Percentiles rank a stretch among this genome's conserved stretches.
Evolutionary conservation across 2,113 vertebrate genomes (phyloP).

Genomic region (Mixornis gularis): DNA sequence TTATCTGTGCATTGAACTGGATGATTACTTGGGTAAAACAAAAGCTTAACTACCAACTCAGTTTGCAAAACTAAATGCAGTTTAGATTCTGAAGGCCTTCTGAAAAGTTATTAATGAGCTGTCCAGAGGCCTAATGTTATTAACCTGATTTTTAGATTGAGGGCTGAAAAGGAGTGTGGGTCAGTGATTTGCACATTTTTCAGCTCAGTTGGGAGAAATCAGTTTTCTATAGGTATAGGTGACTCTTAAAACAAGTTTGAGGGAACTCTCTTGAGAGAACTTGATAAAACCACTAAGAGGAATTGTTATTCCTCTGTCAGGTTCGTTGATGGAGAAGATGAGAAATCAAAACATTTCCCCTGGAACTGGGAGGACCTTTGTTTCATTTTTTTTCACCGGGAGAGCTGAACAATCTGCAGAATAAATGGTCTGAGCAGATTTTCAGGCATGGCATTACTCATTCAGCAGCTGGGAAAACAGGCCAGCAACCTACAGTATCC

Average conservation of each 20-base stretch:
- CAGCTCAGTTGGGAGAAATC: not conserved
- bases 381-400: not conserved
- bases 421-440: conserved; percentile 6
- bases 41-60: not conserved
- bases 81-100: not conserved
- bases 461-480: conserved; percentile 42
- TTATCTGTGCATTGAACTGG: not conserved
- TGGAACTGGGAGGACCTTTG: not conserved
- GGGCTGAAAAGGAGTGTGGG: not conserved
- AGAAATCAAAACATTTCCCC: not conserved
- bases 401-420: not conserved
- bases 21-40: not conserved
- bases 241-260: not conserved
- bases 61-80: not conserved
- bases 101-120: not conserved
- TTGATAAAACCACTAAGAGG: not conserved
- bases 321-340: not conserved
- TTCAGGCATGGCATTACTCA: conserved; percentile 21
- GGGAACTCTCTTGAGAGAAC: not conserved
- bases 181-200: not conserved
- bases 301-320: not conserved
- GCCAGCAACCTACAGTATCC: conserved; percentile 22
- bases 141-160: not conserved
- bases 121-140: not conserved
- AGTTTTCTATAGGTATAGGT: not conserved